Evolutionary conservation across 2,888 invertebrate genomes (phyloP).

Genomic region (Pseudococcus longispinus): DNA sequence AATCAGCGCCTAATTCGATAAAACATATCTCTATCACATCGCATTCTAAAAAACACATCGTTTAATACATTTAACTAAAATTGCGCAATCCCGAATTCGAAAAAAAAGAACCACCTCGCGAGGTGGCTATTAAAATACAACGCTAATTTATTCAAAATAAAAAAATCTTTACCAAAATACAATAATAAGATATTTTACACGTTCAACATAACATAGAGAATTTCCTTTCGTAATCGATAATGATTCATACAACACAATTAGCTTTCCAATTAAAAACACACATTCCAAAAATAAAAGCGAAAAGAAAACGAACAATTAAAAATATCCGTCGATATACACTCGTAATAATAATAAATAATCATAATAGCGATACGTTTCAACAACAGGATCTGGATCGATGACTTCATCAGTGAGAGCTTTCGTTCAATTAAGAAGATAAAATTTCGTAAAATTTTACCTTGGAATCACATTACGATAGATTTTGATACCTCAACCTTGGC

Average conservation of each 20-base stretch:
- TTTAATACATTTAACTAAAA: neutral
- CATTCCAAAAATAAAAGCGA: neutral
- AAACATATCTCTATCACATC: neutral
- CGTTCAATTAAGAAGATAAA: neutral
- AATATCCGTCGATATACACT: neutral
- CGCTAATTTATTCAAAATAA: conserved; percentile 5
- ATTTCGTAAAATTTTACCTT: neutral
- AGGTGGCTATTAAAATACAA: neutral
- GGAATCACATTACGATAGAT: too few relatives aligned
- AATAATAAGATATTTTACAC: neutral
- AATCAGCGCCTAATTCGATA: neutral
- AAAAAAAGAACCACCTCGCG: neutral
- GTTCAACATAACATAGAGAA: neutral
- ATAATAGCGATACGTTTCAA: neutral
- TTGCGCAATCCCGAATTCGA: neutral
- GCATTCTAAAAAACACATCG: neutral
- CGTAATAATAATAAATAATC: neutral
- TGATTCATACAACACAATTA: neutral
- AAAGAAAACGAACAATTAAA: neutral
- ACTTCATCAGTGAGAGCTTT: neutral
- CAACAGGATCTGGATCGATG: neutral
- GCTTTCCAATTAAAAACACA: neutral
- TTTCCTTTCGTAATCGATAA: neutral
- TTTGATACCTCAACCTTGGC: too few relatives aligned
- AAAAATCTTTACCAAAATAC: neutral